Evolutionary conservation across 2,888 invertebrate species (phyloP), one percentile per base, ranked within the genome.

Genomic region (Pammene aurita): DNA sequence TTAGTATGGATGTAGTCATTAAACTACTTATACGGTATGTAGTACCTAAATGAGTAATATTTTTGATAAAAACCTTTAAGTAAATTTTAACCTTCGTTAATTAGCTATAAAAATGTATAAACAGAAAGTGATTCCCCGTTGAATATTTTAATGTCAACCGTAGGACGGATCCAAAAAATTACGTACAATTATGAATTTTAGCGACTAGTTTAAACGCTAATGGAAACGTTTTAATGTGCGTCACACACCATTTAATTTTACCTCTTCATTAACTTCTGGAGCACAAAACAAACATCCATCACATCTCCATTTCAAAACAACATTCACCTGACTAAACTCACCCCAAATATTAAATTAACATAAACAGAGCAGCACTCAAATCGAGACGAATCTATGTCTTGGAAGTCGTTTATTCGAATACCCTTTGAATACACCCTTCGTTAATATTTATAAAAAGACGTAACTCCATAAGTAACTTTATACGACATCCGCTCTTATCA

Each of bases 261-360:
- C 44, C 14, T 42, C 54, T 34, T 14, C 41, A n/a, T 44, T 44
- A 44, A 63, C 18, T 63, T 14, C 44, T 4, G 14, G 14, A 16
- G 14, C 46, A 62, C 54, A 46, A 67, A 63, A 50, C 62, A 62
- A 63, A 67, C 35, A 73, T 64, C 72, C 70, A 61, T 72, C 66
- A 58, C 61, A 50, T 62, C 55, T 67, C 54, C 61, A 67, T 67
- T 67, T 67, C 63, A 57, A 68, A 63, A 68, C 74, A 71, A 73
- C 69, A 72, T 70, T 61, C 73, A 67, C 67, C 73, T 65, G 64
- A 73, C 62, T 67, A 65, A 66, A 68, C 74, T 72, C 62, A 62
- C 79, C 76, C 78, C 72, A 82, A 83, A 85, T 88, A 88, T 88
- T 89, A 88, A 88, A 89, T 90, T 89, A 90, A 88, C 90, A 89